Base-by-base conservation (phyloP, 2,797 vertebrate species). In the Thaleichthys pacificus region DNA sequence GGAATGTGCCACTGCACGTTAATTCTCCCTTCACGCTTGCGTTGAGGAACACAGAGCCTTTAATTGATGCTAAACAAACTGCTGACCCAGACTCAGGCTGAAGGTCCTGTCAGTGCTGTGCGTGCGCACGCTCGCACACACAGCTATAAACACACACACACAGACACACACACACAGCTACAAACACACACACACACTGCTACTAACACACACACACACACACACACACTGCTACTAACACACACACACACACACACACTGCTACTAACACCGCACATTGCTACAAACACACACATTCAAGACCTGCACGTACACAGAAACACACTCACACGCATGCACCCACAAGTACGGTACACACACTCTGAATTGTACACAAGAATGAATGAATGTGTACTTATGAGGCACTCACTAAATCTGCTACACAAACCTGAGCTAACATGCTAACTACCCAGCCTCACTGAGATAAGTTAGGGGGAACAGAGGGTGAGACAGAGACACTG, bases 1-100 rank as follows among this genome's bases (percentile, higher is more conserved):
- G 93, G 94, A 96, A 95, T 92, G 94, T 94, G 95, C 92, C 93
- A 94, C 87, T 91, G 93, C 94, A 95, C 89, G 94, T 95, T 95
- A 95, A 95, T 94, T 91, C 93, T 94, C 91, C 89, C 90, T 92
- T 94, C 95, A 95, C 93, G 95, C 94, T 95, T 95, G 93, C 92
- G 85, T 93, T 94, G 94, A 95, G 92, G 94, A 95, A 94, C 94
- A 95, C 94, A 94, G 94, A 91, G 90, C 85, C 91, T 93, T 93
- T 95, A 95, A 96, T 94, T 95, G 95, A 95, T 93, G 89, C 90
- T 92, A 92, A 93, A 92, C 90, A 93, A 93, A 91, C 91, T 92
- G 90, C 91, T 93, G 93, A 92, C 90, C 91, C 88, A 93, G 85
- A 91, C 91, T 89, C 83, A 83, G 87, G 90, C 88, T 88, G 89